Evolutionary conservation across 2,113 vertebrate genomes (phyloP), one percentile per base, ranked within the genome.

Genomic region (Daphoenositta chrysoptera): DNA sequence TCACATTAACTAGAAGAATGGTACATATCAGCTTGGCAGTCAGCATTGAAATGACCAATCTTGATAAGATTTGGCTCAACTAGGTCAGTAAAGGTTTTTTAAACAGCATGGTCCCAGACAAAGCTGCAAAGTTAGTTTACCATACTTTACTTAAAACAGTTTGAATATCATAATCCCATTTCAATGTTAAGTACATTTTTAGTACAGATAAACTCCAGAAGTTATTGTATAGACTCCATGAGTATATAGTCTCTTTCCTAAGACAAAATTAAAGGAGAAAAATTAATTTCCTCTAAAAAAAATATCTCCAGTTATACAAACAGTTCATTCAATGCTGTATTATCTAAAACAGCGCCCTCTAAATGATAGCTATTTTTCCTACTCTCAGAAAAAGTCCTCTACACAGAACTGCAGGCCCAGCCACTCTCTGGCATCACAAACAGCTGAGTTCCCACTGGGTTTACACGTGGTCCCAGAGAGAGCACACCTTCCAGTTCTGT

Each of bases 401-500:
- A 6, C 4, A 22, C 3, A 51, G 63, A 80, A 13, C 39, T 64
- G 53, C 44, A 68, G 24, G 31, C 50, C 16, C 35, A 90, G 44
- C 1, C 30, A 33, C 27, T 3, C 42, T 31, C 6, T 3, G 40
- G 69, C 47, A 68, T 6, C 28, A 58, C 0, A 5, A 75, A 12
- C 14, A 70, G 8, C 2, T 0, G 19, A 84, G 21, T 10, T 83
- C 33, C 69, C 42, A 22, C 18, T 31, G n/a, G 0, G 0, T 39
- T 39, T 47, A 61, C 42, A 48, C 6, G 6, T 1, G 8, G 39
- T 7, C 19, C 31, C 53, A 61, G 42, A 23, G 23, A 31, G 4
- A 70, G n/a, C 15, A 61, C 30, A 15, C 0, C 0, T 28, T 53
- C 23, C 33, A 15, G 19, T n/a, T 64, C 79, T 60, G 30, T 11